Evolutionary conservation across 2,113 vertebrate genomes (phyloP), one percentile per base, ranked within the genome.

Genomic region (Sorex araneus): DNA sequence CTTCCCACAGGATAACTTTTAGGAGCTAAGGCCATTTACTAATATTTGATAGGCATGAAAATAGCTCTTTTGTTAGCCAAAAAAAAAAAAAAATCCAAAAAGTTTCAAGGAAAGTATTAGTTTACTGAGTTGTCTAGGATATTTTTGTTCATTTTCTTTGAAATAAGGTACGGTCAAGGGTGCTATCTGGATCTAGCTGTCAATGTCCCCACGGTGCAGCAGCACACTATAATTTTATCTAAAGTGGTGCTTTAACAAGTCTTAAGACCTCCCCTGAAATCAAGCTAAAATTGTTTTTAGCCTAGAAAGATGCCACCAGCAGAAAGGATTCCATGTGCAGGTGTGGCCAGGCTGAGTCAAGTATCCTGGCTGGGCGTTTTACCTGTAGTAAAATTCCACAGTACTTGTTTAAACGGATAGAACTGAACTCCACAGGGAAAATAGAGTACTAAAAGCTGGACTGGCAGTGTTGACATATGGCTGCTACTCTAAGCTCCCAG

Each of bases 61-160:
- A 16, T 69, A 28, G 86, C 25, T 47, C 9, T 27, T 87, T n/a
- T 87, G 11, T 45, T 50, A 4, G 12, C 66, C 40, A 8, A 25
- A 11, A 57, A 85, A 91, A 70, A 89, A 67, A n/a, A 64, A 64
- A 16, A 45, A 67, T 15, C 57, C 57, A 60, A 23, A 60, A 60
- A 19, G 57, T 91, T 80, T 74, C 70, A 57, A 64, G 78, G 43
- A 60, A 79, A 73, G 27, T 79, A 60, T 16, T 83, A 70, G 28
- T 63, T 94, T 85, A 87, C 36, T 28, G 66, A 69, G 3, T 67
- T 81, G 6, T 64, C n/a, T 89, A 60, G 82, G 60, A 8, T 85
- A 66, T 54, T 93, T 93, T 47, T 90, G 40, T 79, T 94, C 70
- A 82, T 78, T 70, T 71, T 83, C 87, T 94, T 81, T 92, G 80